Base-by-base conservation (phyloP, 2,797 vertebrate genomes). In the Ctenopoma multispine region DNA sequence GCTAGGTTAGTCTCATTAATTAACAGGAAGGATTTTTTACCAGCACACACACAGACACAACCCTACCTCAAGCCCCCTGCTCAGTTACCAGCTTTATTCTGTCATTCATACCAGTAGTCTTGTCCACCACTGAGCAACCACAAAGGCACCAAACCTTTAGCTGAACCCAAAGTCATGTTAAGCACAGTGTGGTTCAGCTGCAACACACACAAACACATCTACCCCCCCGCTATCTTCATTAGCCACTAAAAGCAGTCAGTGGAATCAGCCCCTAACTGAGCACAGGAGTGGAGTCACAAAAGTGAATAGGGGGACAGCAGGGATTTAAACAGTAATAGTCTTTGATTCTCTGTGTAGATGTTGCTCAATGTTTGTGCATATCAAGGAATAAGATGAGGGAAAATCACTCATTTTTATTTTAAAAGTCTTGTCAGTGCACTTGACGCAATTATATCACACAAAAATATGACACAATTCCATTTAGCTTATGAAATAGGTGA, bases 51-150 rank as follows among this genome's bases (percentile, higher is more conserved):
- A 36, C 3, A 24, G 41, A 61, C 62, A 50, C 48, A 80, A 77
- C 76, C 78, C 72, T 50, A 13, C 70, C 48, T 69, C 49, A 48
- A 63, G 38, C 81, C 78, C 79, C 87, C 89, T 67, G 77, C 85
- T 60, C 63, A 66, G 80, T 69, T 50, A 81, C 63, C 89, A 90
- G 91, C 94, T 94, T 94, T 95, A 89, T 94, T 95, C 92, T 92
- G 91, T 93, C 91, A 88, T 92, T 90, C 87, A 88, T 87, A 90
- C 88, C 92, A 91, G 87, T 93, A 79, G 87, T 87, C 78, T 47
- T 87, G 79, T 90, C 81, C 53, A 40, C 82, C 83, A 63, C 82
- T 71, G 87, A 87, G 81, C 90, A 86, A 18, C 73, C 81, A 90
- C 87, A 91, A 91, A 91, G 87, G 80, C 74, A 57, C 61, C 63